Conservation (phyloP, 2,113 vertebrate genomes). For the Herpailurus yagouaroundi region DNA sequence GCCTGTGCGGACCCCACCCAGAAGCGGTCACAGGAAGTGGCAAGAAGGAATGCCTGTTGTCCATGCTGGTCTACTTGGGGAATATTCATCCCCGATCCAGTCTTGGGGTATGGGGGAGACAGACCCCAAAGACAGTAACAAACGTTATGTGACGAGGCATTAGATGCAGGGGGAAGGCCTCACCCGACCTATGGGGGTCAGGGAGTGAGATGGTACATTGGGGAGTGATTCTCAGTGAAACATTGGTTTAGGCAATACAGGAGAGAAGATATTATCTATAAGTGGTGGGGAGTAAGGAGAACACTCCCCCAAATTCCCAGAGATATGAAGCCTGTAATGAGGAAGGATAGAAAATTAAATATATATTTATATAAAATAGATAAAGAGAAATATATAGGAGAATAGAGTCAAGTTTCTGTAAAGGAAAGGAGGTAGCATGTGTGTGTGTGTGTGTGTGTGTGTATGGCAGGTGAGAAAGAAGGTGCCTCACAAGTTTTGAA, state of each 20-base stretch:
- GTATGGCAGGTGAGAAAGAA: not conserved
- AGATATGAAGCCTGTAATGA: not conserved
- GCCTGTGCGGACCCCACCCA: no score
- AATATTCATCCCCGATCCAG: not conserved
- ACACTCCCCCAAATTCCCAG: not conserved
- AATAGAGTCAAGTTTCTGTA: not conserved
- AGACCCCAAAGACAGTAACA: not conserved
- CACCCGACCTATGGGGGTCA: not conserved
- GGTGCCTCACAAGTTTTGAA: not conserved
- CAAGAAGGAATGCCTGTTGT: not conserved
- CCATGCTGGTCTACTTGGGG: no score
- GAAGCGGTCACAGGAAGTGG: not conserved
- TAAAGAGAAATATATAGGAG: not conserved
- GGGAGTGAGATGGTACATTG: rapidly evolving
- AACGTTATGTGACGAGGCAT: not conserved
- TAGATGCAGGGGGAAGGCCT: rapidly evolving
- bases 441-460: no score
- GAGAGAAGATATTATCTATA: not conserved
- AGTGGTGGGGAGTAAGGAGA: rapidly evolving
- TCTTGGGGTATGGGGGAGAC: not conserved
- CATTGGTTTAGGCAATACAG: rapidly evolving
- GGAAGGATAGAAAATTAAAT: no score
- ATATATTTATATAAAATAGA: not conserved
- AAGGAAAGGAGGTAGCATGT: not conserved
- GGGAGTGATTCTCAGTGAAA: rapidly evolving